Conservation (phyloP, 35 echinoderm and acorn worm genomes). For the Ophiothrix spiculata region DNA sequence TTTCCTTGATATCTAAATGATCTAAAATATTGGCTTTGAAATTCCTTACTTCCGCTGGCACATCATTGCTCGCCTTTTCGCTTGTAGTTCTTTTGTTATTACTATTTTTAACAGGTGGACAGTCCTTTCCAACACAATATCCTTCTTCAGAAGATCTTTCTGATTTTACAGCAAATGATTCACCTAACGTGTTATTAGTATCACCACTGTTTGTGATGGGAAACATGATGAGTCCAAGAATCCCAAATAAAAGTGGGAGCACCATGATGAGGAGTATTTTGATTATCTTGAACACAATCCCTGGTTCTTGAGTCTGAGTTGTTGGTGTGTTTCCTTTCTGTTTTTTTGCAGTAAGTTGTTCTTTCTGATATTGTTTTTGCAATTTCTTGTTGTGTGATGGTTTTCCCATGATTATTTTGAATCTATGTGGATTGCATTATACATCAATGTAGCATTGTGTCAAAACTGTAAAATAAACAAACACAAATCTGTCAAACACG, state of each 20-base stretch:
- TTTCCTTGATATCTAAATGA: not conserved
- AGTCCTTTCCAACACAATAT: not conserved
- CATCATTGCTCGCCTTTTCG: not conserved
- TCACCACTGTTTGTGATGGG: not conserved
- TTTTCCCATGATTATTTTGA: not conserved
- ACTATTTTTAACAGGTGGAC: not conserved
- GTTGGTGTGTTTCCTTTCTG: not conserved
- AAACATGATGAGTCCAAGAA: slow-evolving; percentile 22
- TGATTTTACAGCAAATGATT: not conserved
- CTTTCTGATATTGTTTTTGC: not conserved
- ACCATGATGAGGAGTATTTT: not conserved
- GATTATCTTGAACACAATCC: not conserved
- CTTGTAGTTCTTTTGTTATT: slow-evolving; percentile 1
- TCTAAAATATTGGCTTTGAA: slow-evolving; percentile 13
- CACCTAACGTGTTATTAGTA: not conserved
- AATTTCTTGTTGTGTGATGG: not conserved
- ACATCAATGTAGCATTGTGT: too few species aligned
- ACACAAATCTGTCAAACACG: too few species aligned
- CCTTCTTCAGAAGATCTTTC: not conserved
- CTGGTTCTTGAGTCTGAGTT: not conserved
- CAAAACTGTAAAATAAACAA: too few species aligned
- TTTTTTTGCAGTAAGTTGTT: not conserved
- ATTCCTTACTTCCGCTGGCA: not conserved
- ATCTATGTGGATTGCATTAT: too few species aligned
- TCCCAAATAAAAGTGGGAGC: slow-evolving; percentile 16